Evolutionary conservation across 37 sponge, comb jelly and placozoan genomes (phyloP), one percentile per base, ranked within the genome.

Genomic region (Halichondria panicea): DNA sequence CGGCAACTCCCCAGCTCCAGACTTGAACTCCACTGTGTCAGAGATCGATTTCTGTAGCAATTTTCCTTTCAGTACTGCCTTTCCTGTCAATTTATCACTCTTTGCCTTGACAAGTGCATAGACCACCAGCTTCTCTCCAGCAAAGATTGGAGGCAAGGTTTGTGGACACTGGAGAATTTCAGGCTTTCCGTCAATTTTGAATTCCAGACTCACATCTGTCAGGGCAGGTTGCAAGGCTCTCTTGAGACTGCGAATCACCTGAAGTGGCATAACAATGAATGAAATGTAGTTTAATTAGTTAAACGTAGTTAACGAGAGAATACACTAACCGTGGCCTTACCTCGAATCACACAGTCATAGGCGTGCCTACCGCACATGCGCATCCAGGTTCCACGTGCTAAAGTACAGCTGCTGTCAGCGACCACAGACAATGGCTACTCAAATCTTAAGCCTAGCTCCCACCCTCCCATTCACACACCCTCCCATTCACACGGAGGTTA

Each of bases 241-340:
- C 72, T 89, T 89, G 41, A 92, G 68, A 39, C 83, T 81, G 36
- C 84, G 42, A 52, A 91, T 81, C 4, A 91, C 91, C 87, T 87
- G 43, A 24, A 33, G 5, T 15, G 11, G 25, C 21, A 68, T n/a
- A 54, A 70, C 6, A 70, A 70, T 25, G 50, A 46, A 45, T 42
- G 63, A 11, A 60, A n/a, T n/a, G n/a, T n/a, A n/a, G n/a, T n/a
- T n/a, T n/a, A n/a, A n/a, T n/a, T n/a, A n/a, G n/a, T n/a, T n/a
- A n/a, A n/a, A n/a, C n/a, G n/a, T n/a, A n/a, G n/a, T n/a, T n/a
- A n/a, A n/a, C n/a, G n/a, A n/a, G n/a, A n/a, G n/a, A n/a, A n/a
- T n/a, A n/a, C n/a, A n/a, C n/a, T n/a, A n/a, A n/a, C n/a, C n/a
- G n/a, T n/a, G n/a, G n/a, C n/a, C n/a, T n/a, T n/a, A n/a, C n/a